These are phyloP conservation scores for Metopia argyrocephala DNA, from an alignment of 2,888 invertebrate genomes.

Conservation along the genomic window DNA sequence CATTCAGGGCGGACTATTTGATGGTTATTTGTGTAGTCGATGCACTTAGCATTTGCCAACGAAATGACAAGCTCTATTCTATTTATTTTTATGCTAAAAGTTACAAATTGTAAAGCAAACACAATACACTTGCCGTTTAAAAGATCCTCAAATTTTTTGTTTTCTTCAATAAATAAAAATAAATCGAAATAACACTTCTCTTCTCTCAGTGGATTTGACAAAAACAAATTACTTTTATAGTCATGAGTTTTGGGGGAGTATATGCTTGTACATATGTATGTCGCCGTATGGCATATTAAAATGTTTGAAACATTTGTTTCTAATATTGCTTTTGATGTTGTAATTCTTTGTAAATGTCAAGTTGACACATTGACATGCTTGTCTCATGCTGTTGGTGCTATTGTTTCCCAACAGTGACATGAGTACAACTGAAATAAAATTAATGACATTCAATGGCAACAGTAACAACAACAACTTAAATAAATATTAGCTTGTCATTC, in stretches of 20 bases:
- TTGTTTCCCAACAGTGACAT: slow-evolving; percentile 20
- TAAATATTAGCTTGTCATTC: background rate
- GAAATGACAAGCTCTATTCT: too few relatives aligned
- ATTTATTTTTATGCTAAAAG: too few relatives aligned
- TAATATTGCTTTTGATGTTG: background rate
- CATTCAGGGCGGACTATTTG: too few relatives aligned
- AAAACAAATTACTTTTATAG: slow-evolving; percentile 1
- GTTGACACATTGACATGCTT: slow-evolving; percentile 52
- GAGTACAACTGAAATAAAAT: background rate
- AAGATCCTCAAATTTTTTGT: background rate
- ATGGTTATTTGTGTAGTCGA: too few relatives aligned
- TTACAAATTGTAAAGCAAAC: background rate
- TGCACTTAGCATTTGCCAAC: too few relatives aligned
- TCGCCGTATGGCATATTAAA: background rate
- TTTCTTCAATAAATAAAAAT: slow-evolving; percentile 14
- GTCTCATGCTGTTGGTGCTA: slow-evolving; percentile 11
- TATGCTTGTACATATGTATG: background rate
- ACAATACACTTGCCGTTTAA: background rate
- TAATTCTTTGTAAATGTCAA: slow-evolving; percentile 51
- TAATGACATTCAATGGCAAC: slow-evolving; percentile 18
- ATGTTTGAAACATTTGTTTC: slow-evolving; percentile 35
- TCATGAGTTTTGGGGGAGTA: background rate
- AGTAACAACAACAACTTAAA: background rate
- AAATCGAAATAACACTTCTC: background rate
- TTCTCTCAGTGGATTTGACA: slow-evolving; percentile 3